Evolutionary conservation across 2,113 vertebrate genomes (phyloP), one percentile per base, ranked within the genome.

Genomic region (Reinhardtius hippoglossoides): DNA sequence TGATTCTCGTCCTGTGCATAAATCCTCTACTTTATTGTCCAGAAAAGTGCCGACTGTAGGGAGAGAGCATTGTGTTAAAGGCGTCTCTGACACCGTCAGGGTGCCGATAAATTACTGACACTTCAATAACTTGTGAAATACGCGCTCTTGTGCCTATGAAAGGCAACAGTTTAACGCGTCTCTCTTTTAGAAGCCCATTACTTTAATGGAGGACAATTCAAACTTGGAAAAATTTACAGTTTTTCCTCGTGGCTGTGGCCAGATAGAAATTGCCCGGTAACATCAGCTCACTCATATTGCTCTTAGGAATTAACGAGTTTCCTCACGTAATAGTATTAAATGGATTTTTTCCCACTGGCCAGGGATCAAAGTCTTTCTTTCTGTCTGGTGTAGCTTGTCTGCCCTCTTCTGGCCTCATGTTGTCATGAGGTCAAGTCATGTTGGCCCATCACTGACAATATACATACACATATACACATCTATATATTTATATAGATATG

Each of bases 121-220:
- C 81, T 91, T 88, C 70, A 88, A 86, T 89, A 88, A 89, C 75
- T 81, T 84, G 62, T 88, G 76, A 88, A 89, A 90, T 87, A 89
- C 42, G 66, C 69, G 68, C 74, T 83, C 68, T 77, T 85, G 67
- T 64, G 77, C 77, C 80, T 74, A 74, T 77, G 76, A 86, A 88
- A 90, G 55, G 79, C 84, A 91, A 81, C 85, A 70, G 84, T 90
- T 90, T 85, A 92, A 87, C 75, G 57, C 50, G 86, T 80, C 78
- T 86, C 71, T 86, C 83, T 87, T 88, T 91, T 80, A 88, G 76
- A 90, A 83, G 13, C 78, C 78, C 83, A 91, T 92, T 88, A 88
- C 85, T 93, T 92, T 93, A 94, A 91, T 89, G 87, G 84, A 91
- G 82, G 82, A 84, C 87, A 88, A 85, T 91, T 86, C 81, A 81